phyloP scores from a whole-genome alignment of 2,888 invertebrate genomes.

The Agonopterix subpropinquella region DNA sequence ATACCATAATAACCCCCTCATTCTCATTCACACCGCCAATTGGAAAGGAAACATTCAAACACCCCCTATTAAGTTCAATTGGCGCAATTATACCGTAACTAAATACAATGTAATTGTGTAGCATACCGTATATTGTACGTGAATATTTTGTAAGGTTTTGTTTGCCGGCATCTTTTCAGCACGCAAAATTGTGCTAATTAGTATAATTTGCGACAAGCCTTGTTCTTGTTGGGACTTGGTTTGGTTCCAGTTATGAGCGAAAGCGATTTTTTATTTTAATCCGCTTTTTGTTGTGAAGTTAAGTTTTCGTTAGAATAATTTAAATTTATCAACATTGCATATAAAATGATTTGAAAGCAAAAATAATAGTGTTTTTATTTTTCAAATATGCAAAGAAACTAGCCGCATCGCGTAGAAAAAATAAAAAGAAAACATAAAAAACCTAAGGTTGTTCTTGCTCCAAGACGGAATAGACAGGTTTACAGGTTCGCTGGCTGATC shows the following conservation, averaged over 20 bases:
- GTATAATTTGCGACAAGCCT: slow-evolving; percentile 24
- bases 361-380: not conserved
- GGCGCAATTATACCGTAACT: not conserved
- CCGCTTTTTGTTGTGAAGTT: too few species aligned
- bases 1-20: too few species aligned
- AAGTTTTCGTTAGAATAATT: too few species aligned
- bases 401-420: not conserved
- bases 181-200: slow-evolving; percentile 30
- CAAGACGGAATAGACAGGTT: too few species aligned
- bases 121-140: too few species aligned
- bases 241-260: slow-evolving; percentile 14
- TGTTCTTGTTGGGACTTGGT: slow-evolving; percentile 7
- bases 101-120: not conserved
- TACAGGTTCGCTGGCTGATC: too few species aligned
- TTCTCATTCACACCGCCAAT: too few species aligned
- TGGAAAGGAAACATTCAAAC: too few species aligned
- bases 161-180: slow-evolving; percentile 17
- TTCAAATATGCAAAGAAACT: not conserved
- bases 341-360: not conserved
- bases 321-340: too few species aligned
- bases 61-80: too few species aligned
- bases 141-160: slow-evolving; percentile 1
- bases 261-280: not conserved
- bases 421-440: not conserved
- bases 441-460: not conserved